Conservation (phyloP, 2,797 vertebrate species). For the Paramormyrops hopkinsi region DNA sequence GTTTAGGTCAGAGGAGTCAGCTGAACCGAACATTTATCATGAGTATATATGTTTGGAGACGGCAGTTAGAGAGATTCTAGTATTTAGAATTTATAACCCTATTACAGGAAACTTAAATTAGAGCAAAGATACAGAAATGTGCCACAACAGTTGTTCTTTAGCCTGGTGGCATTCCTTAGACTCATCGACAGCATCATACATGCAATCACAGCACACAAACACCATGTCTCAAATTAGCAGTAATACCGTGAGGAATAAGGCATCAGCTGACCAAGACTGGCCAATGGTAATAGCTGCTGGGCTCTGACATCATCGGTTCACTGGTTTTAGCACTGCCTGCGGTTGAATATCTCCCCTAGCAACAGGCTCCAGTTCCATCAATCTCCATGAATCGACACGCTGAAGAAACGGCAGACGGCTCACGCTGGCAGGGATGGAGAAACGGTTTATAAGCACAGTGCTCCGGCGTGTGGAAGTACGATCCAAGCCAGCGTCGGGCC, state of each 20-base stretch:
- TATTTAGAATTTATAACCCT: not conserved
- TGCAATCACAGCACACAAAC: not conserved
- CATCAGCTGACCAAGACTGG: not conserved
- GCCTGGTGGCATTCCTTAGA: not conserved
- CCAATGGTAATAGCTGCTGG: constrained; percentile 6
- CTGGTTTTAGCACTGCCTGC: not conserved
- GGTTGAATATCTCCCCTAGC: constrained; percentile 28
- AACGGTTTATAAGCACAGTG: not conserved
- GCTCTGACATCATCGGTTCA: constrained; percentile 16
- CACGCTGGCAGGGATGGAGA: not conserved
- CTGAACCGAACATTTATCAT: not conserved
- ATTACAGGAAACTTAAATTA: not conserved
- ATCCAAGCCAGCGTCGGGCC: not conserved
- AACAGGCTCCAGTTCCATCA: constrained; percentile 26
- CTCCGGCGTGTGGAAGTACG: not conserved
- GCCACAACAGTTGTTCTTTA: not conserved
- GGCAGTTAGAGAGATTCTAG: not conserved
- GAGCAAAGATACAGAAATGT: not conserved
- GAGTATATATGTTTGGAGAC: not conserved
- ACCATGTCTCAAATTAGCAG: constrained; percentile 18
- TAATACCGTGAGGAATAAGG: not conserved
- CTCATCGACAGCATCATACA: not conserved
- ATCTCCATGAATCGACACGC: constrained; percentile 13
- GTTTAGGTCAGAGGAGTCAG: not conserved
- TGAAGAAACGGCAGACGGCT: constrained; percentile 16